These are phyloP conservation scores for Tupaia tana DNA, from an alignment of 2,113 vertebrate species.

Conservation along the genomic window DNA sequence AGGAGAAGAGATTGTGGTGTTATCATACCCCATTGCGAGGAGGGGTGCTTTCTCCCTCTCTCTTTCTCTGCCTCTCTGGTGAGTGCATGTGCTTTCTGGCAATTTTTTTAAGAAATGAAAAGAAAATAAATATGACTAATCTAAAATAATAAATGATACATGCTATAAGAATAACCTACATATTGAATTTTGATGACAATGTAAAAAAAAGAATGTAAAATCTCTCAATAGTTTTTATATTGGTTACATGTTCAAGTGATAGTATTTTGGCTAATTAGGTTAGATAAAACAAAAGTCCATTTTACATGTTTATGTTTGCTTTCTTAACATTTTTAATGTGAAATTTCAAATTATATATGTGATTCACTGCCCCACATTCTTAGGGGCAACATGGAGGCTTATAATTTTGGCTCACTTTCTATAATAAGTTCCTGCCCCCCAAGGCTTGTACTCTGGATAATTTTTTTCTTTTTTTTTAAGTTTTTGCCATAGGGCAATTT, in stretches of 20 bases:
- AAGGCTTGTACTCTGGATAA: not conserved
- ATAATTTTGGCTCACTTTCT: not conserved
- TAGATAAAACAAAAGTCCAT: conserved; percentile 47
- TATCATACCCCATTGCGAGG: too few species aligned
- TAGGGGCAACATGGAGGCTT: not conserved
- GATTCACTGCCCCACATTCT: not conserved
- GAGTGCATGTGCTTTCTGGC: too few species aligned
- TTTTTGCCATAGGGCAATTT: too few species aligned
- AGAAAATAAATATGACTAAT: too few species aligned
- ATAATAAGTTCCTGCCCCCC: not conserved
- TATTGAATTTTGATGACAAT: not conserved
- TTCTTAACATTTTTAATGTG: not conserved
- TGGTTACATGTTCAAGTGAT: not conserved
- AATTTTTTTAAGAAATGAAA: too few species aligned
- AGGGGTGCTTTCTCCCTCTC: too few species aligned
- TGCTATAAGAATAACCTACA: not conserved
- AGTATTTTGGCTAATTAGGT: not conserved
- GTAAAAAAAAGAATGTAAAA: not conserved
- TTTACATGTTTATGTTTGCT: not conserved
- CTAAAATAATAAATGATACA: too few species aligned
- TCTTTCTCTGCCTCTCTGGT: too few species aligned
- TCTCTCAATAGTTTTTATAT: not conserved
- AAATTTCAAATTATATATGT: not conserved
- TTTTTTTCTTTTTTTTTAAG: too few species aligned
- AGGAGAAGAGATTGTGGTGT: too few species aligned